Evolutionary conservation across 2,113 vertebrate species (phyloP).

Genomic region (Apistogramma diplotaenia): DNA sequence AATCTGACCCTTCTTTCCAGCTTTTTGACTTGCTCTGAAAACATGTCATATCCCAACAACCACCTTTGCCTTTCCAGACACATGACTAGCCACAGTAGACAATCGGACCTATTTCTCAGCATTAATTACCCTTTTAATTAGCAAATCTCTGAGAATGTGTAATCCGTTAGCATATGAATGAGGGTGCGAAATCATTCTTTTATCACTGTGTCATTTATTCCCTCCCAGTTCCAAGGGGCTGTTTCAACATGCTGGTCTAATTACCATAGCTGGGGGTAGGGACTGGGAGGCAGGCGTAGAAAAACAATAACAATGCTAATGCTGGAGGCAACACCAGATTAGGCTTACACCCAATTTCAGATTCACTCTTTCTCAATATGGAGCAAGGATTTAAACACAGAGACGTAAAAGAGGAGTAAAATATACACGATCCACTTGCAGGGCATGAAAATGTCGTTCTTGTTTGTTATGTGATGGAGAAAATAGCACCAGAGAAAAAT

Average conservation of each 20-base stretch:
- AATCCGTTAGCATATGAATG: conserved; percentile 67
- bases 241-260: conserved; percentile 65
- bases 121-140: conserved; percentile 77
- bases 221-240: conserved; percentile 46
- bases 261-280: conserved; percentile 60
- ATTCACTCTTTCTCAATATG: conserved; percentile 23
- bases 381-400: background rate
- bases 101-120: conserved; percentile 39
- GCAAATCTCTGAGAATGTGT: conserved; percentile 59
- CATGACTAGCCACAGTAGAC: background rate
- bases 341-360: conserved; percentile 21
- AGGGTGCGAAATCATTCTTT: conserved; percentile 70
- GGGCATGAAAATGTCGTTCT: conserved; percentile 1
- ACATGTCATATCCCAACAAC: background rate
- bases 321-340: conserved; percentile 29
- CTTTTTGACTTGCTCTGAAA: conserved; percentile 37
- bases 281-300: conserved; percentile 12
- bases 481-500: conserved; percentile 1
- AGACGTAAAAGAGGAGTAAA: conserved; percentile 18
- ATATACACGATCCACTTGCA: background rate
- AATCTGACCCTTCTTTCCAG: background rate
- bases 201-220: conserved; percentile 64
- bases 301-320: conserved; percentile 70
- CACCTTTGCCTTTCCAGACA: background rate
- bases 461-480: background rate